These are phyloP conservation scores for Cosmia pyralina DNA, from an alignment of 2,888 invertebrate species.

Conservation along the genomic window DNA sequence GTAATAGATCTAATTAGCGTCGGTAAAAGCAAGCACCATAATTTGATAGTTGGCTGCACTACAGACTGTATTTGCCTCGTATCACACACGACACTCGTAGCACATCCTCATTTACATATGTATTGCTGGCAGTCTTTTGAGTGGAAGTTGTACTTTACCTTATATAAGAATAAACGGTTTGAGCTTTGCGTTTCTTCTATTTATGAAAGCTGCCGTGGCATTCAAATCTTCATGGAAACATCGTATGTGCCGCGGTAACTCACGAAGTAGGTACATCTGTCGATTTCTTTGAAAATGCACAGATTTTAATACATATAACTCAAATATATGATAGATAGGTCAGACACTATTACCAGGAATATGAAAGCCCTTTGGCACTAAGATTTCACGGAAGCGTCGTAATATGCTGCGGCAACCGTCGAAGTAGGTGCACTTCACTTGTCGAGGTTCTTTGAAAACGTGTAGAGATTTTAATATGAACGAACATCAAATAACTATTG, in stretches of 20 bases:
- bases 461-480: neutral
- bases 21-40: neutral
- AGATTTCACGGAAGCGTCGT: too few species aligned
- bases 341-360: neutral
- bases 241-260: too few species aligned
- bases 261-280: neutral
- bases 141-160: neutral
- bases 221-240: neutral
- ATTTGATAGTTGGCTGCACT: slow-evolving; percentile 1
- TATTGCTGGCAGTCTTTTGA: neutral
- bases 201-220: neutral
- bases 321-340: neutral
- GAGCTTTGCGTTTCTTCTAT: neutral
- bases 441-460: neutral
- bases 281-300: neutral
- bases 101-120: neutral
- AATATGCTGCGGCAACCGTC: neutral
- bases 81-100: too few species aligned
- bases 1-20: neutral
- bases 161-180: neutral
- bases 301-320: neutral
- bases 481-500: neutral
- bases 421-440: neutral
- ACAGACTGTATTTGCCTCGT: neutral
- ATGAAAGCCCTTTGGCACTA: neutral